A percentile compares a stretch with the other conserved stretches of the same genome.
phyloP scores from a whole-genome alignment of 2,113 vertebrate genomes.

The Rhegmatorhina hoffmannsi region DNA sequence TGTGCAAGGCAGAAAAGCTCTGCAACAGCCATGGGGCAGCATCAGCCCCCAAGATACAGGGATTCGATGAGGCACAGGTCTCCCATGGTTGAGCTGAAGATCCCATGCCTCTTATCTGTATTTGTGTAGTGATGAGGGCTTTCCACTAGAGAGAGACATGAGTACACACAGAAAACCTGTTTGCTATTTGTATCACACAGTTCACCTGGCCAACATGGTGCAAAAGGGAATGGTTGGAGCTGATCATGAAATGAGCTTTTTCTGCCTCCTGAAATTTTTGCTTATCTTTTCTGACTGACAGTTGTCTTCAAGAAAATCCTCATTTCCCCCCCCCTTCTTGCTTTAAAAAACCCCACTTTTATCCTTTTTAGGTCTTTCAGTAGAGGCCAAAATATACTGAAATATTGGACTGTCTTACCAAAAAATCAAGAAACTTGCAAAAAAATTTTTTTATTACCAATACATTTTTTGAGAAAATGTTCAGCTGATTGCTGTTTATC shows the following conservation, averaged over 20 bases:
- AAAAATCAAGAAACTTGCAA: background rate
- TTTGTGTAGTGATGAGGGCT: conserved; percentile 54
- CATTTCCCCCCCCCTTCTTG: background rate
- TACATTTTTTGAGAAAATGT: background rate
- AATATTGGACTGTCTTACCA: background rate
- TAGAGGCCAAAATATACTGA: background rate
- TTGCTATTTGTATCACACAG: background rate
- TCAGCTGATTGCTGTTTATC: background rate
- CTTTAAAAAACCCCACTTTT: background rate
- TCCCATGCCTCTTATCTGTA: background rate
- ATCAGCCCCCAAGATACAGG: background rate
- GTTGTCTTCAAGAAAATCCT: background rate
- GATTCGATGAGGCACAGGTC: background rate
- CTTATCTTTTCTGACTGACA: background rate
- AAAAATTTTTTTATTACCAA: background rate
- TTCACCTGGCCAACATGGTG: conserved; percentile 33
- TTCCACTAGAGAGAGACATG: conserved; percentile 71
- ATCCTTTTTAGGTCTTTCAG: background rate
- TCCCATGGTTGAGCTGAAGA: background rate
- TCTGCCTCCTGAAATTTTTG: background rate
- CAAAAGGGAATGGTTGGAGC: background rate
- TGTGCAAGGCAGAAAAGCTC: background rate
- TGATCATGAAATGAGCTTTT: background rate
- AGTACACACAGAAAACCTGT: conserved; percentile 56
- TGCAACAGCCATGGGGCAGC: background rate